Evolutionary conservation across 2,113 vertebrate species (phyloP), one percentile per base, ranked within the genome.

Genomic region (Myotis yumanensis): DNA sequence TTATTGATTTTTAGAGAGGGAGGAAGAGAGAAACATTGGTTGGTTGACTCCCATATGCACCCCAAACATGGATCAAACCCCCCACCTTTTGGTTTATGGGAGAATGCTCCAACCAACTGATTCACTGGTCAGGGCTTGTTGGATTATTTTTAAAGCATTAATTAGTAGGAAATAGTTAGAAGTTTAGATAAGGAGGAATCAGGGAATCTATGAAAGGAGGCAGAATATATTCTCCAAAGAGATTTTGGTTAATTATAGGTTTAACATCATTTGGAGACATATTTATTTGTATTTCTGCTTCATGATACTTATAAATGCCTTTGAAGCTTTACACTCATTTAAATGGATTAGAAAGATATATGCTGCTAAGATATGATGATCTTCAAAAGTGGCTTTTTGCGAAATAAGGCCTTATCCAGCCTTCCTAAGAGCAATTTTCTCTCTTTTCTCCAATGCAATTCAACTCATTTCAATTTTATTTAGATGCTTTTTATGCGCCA

Each of bases 221-320:
- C 11, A 77, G 4, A 73, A 59, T 37, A 32, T 82, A 43, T 88
- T 79, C 51, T 94, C 40, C 30, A 32, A 35, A 32, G 69, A 79
- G n/a, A 7, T 84, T 92, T 90, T n/a, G 7, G 51, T 90, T 89
- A 91, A 89, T 75, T 79, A 37, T 8, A 73, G 2, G 32, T 75
- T 93, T 30, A 51, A 20, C 28, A 37, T 57, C 37, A 83, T 82
- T 77, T 89, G 64, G 68, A 94, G 71, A 80, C 16, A 75, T 37
- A 85, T 95, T 94, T 81, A 37, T 51, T 91, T 66, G 5, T 91
- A 12, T 57, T 95, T 94, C 54, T 85, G 18, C 22, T 84, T 95
- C 46, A 48, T 54, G 20, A 62, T 82, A 40, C 23, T 86, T 82
- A 73, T 11, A 81, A 90, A 93, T 80, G 10, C 23, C 48, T 75